These are phyloP conservation scores for Notarius lentiginosus DNA, from an alignment of 2,113 vertebrate species.

Conservation along the genomic window DNA sequence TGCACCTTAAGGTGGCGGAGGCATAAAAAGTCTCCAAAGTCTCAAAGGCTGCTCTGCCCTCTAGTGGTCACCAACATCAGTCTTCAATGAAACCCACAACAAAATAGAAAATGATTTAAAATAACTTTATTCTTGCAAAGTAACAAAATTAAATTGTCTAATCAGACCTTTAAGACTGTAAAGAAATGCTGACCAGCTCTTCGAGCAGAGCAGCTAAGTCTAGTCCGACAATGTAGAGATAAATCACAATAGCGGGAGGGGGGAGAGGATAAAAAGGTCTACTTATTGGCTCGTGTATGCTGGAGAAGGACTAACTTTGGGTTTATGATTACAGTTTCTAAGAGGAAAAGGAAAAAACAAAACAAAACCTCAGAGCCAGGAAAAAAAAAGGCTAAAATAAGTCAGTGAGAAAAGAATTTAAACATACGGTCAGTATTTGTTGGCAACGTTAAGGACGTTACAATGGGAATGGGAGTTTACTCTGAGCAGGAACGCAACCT, in stretches of 20 bases:
- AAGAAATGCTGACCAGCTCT: neutral
- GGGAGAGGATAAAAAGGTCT: neutral
- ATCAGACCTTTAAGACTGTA: constrained; percentile 21
- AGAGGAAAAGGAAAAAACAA: neutral
- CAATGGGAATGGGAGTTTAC: neutral
- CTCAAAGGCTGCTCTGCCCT: constrained; percentile 45
- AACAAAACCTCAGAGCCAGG: neutral
- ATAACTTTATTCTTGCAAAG: constrained; percentile 53
- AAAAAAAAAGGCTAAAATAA: constrained; percentile 1
- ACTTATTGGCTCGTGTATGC: neutral
- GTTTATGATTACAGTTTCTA: neutral
- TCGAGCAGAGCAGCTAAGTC: neutral
- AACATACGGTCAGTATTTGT: neutral
- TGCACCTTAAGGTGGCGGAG: too few species aligned
- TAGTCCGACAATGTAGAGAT: neutral
- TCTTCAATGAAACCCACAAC: neutral
- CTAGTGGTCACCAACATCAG: constrained; percentile 49
- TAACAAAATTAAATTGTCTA: constrained; percentile 30
- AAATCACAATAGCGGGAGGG: neutral
- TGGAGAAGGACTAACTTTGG: neutral
- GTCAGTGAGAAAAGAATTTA: neutral
- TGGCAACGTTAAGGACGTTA: neutral
- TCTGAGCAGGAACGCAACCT: neutral
- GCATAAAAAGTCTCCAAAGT: neutral
- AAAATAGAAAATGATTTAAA: constrained; percentile 40